Percentiles rank a stretch among this genome's conserved stretches.
phyloP scores from a whole-genome alignment of 30 jellyfish, hydroid and myxozoan species.

The Aurelia aurita complex sp. Pacific region DNA sequence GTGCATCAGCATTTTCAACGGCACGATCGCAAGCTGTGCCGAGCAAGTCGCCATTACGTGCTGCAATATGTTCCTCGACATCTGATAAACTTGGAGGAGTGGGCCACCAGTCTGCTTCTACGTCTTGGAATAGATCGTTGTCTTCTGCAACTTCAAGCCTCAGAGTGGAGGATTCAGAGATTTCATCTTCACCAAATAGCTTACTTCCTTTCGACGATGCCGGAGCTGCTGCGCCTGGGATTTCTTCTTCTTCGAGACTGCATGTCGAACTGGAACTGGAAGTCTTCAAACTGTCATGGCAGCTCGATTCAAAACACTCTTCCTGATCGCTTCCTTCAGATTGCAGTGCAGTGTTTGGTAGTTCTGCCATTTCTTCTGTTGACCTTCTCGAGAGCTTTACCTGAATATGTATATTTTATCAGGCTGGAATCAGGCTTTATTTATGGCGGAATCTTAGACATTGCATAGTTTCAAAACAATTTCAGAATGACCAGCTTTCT shows the following conservation, averaged over 20 bases:
- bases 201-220: too few relatives aligned
- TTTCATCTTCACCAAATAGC: too few relatives aligned
- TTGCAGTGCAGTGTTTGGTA: not conserved
- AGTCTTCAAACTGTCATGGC: not conserved
- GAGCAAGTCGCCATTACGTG: not conserved
- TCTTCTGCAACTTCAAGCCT: not conserved
- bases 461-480: not conserved
- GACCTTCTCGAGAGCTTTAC: too few relatives aligned
- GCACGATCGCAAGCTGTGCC: conserved; percentile 14
- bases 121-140: conserved; percentile 2
- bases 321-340: not conserved
- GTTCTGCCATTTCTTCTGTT: too few relatives aligned
- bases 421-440: too few relatives aligned
- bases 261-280: conserved; percentile 14
- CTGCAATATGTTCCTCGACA: not conserved
- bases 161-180: too few relatives aligned
- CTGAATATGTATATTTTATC: too few relatives aligned
- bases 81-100: conserved; percentile 33
- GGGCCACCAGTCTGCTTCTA: conserved; percentile 33
- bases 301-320: not conserved
- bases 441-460: not conserved
- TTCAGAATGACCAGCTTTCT: conserved; percentile 11
- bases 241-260: conserved; percentile 3
- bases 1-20: conserved; percentile 17
- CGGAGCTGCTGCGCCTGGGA: too few relatives aligned